Base-by-base conservation (phyloP, 2,797 vertebrate genomes). In the Sebastes vulpes region DNA sequence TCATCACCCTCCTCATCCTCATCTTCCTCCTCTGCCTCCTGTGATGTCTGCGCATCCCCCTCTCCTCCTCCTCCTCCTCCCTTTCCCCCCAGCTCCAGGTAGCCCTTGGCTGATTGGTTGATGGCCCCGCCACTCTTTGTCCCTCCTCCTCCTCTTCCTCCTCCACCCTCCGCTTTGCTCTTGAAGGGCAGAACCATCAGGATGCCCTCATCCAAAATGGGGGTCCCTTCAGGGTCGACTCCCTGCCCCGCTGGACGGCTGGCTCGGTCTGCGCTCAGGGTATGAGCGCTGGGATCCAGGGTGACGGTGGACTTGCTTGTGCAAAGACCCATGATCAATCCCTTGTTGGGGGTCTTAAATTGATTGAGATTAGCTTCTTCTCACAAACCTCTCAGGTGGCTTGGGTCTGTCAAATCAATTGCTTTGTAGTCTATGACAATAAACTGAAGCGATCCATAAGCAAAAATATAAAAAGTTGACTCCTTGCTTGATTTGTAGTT, bases 51-150 rank as follows among this genome's bases (percentile, higher is more conserved):
- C 0, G 65, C 79, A 42, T 92, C 84, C 26, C 61, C 54, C 11
- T 93, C 89, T 35, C 65, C 65, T 48, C 79, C 38, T 42, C 79
- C 38, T 42, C 38, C 38, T 46, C 38, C 80, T 9, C 50, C 84
- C 31, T 91, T 86, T 10, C 91, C 88, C 3, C 72, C 90, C 29
- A 95, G 77, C 81, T 94, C 93, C 65, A 94, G 65, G 82, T 95
- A 94, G 52, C 91, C 89, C 18, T 94, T 93, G 20, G 83, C 76
- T 0, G 82, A 81, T 38, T 87, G 85, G 65, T 83, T 92, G 25
- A 85, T 4, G 0, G 12, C 29, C 1, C 75, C 70, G 0, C 71
- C 32, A 5, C 81, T 69, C 67, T 78, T 79, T 3, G 25, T 56
- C 21, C 79, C 32, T 0, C 66, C 72, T 61, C 68, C 29, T 0